Percentiles rank a stretch among this genome's conserved stretches.
These are phyloP conservation scores for Gracilinanus agilis DNA, from an alignment of 2,113 vertebrate genomes.

Conservation along the genomic window DNA sequence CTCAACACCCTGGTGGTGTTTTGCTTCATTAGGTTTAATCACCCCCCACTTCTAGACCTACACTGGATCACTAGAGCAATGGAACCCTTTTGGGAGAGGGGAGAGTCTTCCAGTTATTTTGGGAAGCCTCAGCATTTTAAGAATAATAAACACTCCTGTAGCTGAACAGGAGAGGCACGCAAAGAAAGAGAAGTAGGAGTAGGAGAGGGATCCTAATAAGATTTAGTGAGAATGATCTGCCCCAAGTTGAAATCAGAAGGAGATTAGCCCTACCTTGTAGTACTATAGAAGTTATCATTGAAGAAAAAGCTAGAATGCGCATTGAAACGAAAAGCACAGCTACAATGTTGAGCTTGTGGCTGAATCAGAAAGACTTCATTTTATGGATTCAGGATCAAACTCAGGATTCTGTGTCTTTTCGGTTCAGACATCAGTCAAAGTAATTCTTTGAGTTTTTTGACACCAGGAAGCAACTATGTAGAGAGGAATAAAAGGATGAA, in stretches of 20 bases:
- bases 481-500: neutral
- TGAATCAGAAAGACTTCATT: neutral
- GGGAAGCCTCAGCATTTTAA: neutral
- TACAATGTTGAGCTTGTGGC: fast-evolving
- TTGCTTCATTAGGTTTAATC: neutral
- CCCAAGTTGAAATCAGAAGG: neutral
- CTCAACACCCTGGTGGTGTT: neutral
- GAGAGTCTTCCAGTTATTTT: neutral
- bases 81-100: neutral
- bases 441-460: neutral
- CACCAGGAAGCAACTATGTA: neutral
- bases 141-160: neutral
- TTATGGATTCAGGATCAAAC: too few relatives aligned
- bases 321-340: neutral
- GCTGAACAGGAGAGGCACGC: neutral
- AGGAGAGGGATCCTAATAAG: neutral
- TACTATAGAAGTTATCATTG: neutral
- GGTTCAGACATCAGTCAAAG: neutral
- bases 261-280: too few relatives aligned
- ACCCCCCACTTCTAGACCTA: neutral
- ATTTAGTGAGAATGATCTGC: neutral
- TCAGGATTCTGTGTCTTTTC: neutral
- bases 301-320: neutral
- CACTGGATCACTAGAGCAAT: neutral
- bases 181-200: neutral